These are phyloP conservation scores for Drosophila sordidapex DNA, from an alignment of 2,888 invertebrate species.

Conservation along the genomic window DNA sequence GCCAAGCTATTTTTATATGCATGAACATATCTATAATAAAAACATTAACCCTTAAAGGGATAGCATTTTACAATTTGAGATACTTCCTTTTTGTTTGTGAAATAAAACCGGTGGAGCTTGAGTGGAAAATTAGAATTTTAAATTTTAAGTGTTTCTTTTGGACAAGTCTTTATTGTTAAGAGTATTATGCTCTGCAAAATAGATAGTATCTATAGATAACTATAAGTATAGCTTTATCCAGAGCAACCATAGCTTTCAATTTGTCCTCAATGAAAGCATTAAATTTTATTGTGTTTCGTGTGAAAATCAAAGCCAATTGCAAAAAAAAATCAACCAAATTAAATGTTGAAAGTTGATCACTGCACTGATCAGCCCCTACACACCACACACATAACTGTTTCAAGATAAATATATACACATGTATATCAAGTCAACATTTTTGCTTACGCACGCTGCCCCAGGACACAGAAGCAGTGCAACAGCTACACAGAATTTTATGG, in stretches of 20 bases:
- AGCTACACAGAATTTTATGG: not conserved
- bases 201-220: not conserved
- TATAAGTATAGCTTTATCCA: conserved; percentile 1
- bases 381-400: not conserved
- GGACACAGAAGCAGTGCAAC: conserved; percentile 17
- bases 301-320: conserved; percentile 1
- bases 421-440: conserved; percentile 62
- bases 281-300: conserved; percentile 17
- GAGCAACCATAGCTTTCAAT: conserved; percentile 3
- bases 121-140: not conserved
- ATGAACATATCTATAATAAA: not conserved
- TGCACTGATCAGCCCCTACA: conserved; percentile 3
- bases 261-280: conserved; percentile 12
- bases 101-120: not conserved
- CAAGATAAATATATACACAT: conserved; percentile 21
- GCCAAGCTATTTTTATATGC: not conserved
- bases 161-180: not conserved
- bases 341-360: conserved; percentile 27
- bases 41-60: not conserved
- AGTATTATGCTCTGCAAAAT: not conserved
- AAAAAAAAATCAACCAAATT: conserved; percentile 11
- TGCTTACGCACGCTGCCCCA: conserved; percentile 70
- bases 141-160: not conserved
- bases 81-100: not conserved
- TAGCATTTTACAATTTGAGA: not conserved